These are phyloP conservation scores for Sinotaia quadrata DNA, from an alignment of 2,888 invertebrate species.

Conservation along the genomic window DNA sequence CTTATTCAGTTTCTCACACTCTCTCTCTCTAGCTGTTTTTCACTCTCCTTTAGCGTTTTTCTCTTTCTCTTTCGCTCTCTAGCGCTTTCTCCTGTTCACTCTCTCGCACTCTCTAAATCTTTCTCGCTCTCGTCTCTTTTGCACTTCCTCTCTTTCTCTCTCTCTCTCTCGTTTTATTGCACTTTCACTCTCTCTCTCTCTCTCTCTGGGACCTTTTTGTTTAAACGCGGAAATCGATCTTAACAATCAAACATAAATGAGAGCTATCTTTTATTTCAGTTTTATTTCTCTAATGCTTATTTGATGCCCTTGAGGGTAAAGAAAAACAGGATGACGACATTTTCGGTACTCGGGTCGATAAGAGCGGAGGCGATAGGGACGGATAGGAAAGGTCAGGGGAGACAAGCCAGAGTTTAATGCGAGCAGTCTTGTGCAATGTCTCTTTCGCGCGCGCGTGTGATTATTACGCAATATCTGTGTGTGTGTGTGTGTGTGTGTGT, in stretches of 20 bases:
- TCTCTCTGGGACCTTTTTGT: background rate
- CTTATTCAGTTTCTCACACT: too few species aligned
- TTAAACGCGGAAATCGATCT: too few species aligned
- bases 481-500: slow-evolving; percentile 6
- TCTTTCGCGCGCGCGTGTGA: background rate
- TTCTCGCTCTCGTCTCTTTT: background rate
- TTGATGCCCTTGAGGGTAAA: too few species aligned
- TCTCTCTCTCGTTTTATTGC: background rate
- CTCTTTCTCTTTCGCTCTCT: background rate
- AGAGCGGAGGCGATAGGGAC: too few species aligned
- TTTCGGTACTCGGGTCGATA: too few species aligned
- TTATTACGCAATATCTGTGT: background rate
- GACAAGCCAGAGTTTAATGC: too few species aligned
- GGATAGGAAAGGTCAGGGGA: too few species aligned
- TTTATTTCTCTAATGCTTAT: too few species aligned
- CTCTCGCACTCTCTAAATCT: background rate
- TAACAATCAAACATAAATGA: too few species aligned
- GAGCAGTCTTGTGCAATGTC: background rate
- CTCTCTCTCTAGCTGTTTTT: background rate
- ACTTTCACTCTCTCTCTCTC: background rate
- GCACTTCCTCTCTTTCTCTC: background rate
- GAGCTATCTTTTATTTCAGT: too few species aligned
- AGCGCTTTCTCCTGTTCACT: too few species aligned
- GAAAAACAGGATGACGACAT: too few species aligned
- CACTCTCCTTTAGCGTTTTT: background rate